Evolutionary conservation across 2,888 invertebrate species (phyloP).

Genomic region (Dolomedes plantarius): DNA sequence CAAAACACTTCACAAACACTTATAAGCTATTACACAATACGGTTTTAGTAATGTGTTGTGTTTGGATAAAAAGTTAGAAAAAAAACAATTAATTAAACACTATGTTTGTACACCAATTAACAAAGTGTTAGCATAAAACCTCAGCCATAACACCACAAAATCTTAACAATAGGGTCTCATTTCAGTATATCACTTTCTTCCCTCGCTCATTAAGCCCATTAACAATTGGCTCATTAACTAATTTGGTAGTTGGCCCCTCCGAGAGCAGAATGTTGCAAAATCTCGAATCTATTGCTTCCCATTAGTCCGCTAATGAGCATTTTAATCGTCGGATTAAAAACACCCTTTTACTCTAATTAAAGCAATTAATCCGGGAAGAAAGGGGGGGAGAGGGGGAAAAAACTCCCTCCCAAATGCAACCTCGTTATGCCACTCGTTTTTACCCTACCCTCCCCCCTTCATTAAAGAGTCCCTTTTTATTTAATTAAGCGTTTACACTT

Average conservation of each 20-base stretch:
- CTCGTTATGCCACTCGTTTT: constrained; percentile 30
- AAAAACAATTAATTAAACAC: constrained; percentile 1
- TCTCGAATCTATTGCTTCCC: constrained; percentile 58
- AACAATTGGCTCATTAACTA: constrained; percentile 49
- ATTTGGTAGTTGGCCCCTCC: constrained; percentile 57
- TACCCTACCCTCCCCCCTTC: constrained; percentile 20
- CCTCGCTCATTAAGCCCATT: constrained; percentile 51
- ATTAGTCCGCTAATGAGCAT: constrained; percentile 68
- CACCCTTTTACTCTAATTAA: constrained; percentile 71
- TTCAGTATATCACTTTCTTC: constrained; percentile 3
- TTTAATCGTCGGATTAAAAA: constrained; percentile 70
- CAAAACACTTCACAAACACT: background rate
- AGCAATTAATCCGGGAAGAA: constrained; percentile 67
- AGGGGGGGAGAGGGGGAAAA: constrained; percentile 21
- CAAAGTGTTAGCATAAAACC: background rate
- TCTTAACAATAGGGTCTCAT: background rate
- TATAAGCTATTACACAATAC: background rate
- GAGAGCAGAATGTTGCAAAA: constrained; percentile 35
- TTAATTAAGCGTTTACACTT: constrained; percentile 72
- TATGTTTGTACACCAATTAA: constrained; percentile 9
- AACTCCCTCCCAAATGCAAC: constrained; percentile 1
- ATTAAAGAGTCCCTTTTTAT: constrained; percentile 68
- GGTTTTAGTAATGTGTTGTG: background rate
- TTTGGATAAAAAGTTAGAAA: background rate
- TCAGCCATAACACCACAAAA: constrained; percentile 40